phyloP scores from a whole-genome alignment of 1,140 invertebrate genomes.

The Lepidurus packardi region DNA sequence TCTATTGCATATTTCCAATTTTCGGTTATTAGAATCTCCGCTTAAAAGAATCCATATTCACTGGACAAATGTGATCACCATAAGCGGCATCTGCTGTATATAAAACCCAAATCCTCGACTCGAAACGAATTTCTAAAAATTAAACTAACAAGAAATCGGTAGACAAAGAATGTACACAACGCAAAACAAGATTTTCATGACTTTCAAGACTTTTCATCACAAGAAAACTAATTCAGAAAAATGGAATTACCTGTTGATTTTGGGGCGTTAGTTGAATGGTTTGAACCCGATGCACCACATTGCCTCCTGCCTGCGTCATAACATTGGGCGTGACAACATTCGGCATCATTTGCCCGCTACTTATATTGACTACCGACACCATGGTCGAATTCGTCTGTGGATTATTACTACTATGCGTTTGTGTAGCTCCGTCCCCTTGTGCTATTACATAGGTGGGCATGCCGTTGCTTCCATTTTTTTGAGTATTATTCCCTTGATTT shows the following conservation, averaged over 20 bases:
- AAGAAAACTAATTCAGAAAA: background rate
- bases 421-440: background rate
- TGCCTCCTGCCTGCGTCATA: background rate
- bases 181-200: too few species aligned
- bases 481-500: background rate
- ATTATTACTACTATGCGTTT: background rate
- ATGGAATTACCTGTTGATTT: slow-evolving; percentile 33
- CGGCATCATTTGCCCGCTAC: background rate
- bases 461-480: background rate
- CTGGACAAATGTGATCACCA: too few species aligned
- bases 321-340: background rate
- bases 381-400: background rate
- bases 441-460: background rate
- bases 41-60: too few species aligned
- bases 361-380: background rate
- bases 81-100: too few species aligned
- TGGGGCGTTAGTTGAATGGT: slow-evolving; percentile 34
- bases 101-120: too few species aligned
- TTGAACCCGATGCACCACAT: slow-evolving; percentile 30
- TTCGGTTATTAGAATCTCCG: too few species aligned
- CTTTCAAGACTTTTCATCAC: background rate
- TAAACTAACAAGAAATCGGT: too few species aligned
- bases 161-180: background rate
- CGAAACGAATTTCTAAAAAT: too few species aligned
- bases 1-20: too few species aligned